These are phyloP conservation scores for Eledona agricola DNA, from an alignment of 2,888 invertebrate genomes.

Conservation along the genomic window DNA sequence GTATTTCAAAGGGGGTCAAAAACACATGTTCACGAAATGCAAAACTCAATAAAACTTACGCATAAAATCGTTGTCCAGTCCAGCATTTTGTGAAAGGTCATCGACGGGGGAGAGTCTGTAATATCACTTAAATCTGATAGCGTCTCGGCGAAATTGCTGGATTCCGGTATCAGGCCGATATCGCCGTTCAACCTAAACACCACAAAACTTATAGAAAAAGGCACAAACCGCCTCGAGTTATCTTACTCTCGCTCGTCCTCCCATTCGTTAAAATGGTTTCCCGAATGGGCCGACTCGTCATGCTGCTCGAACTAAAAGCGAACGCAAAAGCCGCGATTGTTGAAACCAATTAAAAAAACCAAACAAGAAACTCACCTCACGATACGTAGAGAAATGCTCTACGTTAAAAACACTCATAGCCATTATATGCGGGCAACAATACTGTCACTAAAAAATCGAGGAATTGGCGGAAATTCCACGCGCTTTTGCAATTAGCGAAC, in stretches of 20 bases:
- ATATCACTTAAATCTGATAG: constrained; percentile 9
- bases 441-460: constrained; percentile 10
- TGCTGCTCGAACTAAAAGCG: too few relatives aligned
- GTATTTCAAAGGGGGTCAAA: too few relatives aligned
- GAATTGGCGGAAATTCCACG: background rate
- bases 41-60: too few relatives aligned
- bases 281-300: constrained; percentile 6
- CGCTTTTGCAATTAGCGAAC: background rate
- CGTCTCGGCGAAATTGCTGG: constrained; percentile 14
- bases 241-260: constrained; percentile 26
- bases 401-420: constrained; percentile 22
- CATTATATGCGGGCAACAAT: constrained; percentile 32
- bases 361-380: constrained; percentile 5
- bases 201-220: constrained; percentile 7
- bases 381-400: constrained; percentile 20
- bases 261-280: constrained; percentile 17
- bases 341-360: constrained; percentile 1
- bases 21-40: too few relatives aligned
- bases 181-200: constrained; percentile 23
- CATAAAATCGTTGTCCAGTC: constrained; percentile 17
- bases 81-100: constrained; percentile 11
- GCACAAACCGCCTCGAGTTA: background rate
- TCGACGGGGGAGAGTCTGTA: constrained; percentile 13
- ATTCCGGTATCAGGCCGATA: constrained; percentile 27
- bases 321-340: background rate